Evolutionary conservation across 2,113 vertebrate genomes (phyloP).

Genomic region (Nicator chloris): DNA sequence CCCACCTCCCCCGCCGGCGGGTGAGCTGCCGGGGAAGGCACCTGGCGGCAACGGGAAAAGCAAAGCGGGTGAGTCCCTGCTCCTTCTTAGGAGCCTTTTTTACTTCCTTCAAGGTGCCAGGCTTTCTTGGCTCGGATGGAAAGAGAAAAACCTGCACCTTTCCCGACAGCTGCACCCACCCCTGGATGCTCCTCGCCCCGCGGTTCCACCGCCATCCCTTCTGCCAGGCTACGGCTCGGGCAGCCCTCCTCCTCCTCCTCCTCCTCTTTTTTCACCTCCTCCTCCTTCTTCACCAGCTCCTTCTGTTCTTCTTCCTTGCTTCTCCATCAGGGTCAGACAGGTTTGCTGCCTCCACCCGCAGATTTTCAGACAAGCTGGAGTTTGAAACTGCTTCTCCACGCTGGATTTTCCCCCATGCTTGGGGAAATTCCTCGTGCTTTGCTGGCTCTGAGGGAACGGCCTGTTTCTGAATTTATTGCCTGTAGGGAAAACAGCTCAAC

Average conservation of each 20-base stretch:
- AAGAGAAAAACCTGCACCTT: background rate
- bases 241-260: background rate
- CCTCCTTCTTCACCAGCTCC: background rate
- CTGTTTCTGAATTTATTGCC: background rate
- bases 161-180: background rate
- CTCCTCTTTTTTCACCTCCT: background rate
- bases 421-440: background rate
- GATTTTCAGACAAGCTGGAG: background rate
- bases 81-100: background rate
- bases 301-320: background rate
- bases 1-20: background rate
- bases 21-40: background rate
- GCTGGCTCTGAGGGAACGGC: background rate
- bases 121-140: background rate
- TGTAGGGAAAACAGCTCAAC: background rate
- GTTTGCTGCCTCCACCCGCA: background rate
- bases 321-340: background rate
- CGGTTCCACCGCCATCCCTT: background rate
- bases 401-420: fast-evolving
- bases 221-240: background rate
- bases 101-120: fast-evolving
- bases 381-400: background rate
- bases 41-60: background rate
- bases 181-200: background rate
- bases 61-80: background rate